Base-by-base conservation (phyloP, 2,888 invertebrate species). In the Gandaritis pyraliata region DNA sequence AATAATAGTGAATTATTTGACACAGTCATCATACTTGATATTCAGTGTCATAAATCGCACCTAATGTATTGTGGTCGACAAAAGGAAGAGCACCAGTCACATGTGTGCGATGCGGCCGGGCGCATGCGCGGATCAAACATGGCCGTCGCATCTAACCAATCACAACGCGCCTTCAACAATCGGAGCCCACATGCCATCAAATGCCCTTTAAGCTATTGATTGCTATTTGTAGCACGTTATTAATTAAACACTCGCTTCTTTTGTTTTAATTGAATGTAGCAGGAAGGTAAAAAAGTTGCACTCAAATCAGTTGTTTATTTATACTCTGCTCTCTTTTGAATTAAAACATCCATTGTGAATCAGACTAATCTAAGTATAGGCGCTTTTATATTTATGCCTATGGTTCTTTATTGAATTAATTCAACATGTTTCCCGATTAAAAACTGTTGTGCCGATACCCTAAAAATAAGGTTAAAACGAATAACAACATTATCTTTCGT, bases 101-200 rank as follows among this genome's bases (percentile, higher is more conserved):
- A 85, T 86, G 85, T 86, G 83, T 80, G 84, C 71, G 75, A 65
- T 72, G 75, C 69, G 73, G 52, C 61, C 78, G 69, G 73, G 84
- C 87, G 88, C 91, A 88, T 89, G 90, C 89, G 88, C 85, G 76
- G 76, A 85, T 83, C 84, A 82, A 91, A 90, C 78, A 92, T 92
- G 91, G 91, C 91, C 83, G 89, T 74, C 83, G 71, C 68, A 66
- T 67, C 69, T 75, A 79, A 73, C 91, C 90, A 91, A 91, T 90
- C 80, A 78, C 64, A 76, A 72, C 61, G 68, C 82, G 64, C 70
- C 74, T 66, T 72, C 61, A 70, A 72, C 75, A 76, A 74, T 75
- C 75, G 75, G 76, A 78, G 77, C 83, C 77, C 81, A 82, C 76
- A 82, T 80, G 77, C 78, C 78, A 82, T 79, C 78, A 76, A 78